A percentile compares a stretch with the other conserved stretches of the same genome.
Conservation (phyloP, 2,113 vertebrate species). For the Tenrec ecaudatus region DNA sequence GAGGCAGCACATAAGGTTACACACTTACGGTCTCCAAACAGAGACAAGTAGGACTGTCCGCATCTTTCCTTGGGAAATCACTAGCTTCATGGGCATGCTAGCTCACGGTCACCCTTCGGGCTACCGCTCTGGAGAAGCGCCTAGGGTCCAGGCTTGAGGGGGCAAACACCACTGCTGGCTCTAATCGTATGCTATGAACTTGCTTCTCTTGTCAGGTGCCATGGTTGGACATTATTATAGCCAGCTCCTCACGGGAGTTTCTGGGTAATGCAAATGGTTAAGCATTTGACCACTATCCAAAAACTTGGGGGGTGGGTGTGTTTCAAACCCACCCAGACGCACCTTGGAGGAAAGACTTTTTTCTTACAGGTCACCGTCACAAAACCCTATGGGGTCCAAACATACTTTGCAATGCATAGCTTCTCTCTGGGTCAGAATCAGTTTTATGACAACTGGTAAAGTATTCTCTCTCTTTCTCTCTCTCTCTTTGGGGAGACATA, state of each 20-base stretch:
- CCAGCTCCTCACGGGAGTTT: neutral
- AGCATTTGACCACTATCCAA: neutral
- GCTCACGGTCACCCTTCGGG: neutral
- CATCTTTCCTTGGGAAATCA: neutral
- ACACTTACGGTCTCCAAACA: neutral
- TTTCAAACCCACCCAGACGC: neutral
- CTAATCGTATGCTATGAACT: neutral
- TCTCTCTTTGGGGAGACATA: too few species aligned
- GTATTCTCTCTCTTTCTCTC: too few species aligned
- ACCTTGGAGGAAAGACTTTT: neutral
- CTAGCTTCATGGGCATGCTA: neutral
- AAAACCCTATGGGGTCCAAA: neutral
- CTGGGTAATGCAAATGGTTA: neutral
- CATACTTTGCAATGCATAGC: neutral
- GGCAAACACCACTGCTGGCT: neutral
- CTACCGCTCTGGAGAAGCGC: neutral
- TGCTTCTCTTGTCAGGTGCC: neutral
- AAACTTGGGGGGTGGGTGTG: neutral
- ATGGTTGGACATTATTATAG: neutral
- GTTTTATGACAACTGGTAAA: neutral
- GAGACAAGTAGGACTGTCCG: neutral
- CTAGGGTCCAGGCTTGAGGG: neutral
- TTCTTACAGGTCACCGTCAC: neutral
- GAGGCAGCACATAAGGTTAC: neutral
- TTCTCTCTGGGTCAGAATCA: neutral